Conservation (phyloP, 2,888 invertebrate species). For the Calliphora vomitoria region DNA sequence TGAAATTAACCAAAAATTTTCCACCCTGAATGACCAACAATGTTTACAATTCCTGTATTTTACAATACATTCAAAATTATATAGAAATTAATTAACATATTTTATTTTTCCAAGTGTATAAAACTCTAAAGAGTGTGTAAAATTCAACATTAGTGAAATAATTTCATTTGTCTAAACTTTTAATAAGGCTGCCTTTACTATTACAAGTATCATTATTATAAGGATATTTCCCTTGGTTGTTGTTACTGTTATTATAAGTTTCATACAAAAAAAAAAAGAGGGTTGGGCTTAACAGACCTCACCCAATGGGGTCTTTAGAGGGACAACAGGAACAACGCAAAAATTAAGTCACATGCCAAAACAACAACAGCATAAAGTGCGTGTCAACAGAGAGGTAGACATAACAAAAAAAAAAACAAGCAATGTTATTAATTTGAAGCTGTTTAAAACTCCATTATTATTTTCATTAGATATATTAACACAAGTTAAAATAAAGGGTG, state of each 20-base stretch:
- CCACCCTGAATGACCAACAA: too few relatives aligned
- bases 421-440: neutral
- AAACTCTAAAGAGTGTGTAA: neutral
- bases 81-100: too few relatives aligned
- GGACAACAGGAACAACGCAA: constrained; percentile 5
- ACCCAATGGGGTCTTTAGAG: constrained; percentile 54
- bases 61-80: too few relatives aligned
- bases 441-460: neutral
- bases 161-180: constrained; percentile 37
- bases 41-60: too few relatives aligned
- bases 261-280: neutral
- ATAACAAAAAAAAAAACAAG: neutral
- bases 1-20: too few relatives aligned
- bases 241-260: neutral
- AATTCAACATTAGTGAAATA: constrained; percentile 14
- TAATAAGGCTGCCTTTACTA: constrained; percentile 38
- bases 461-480: neutral
- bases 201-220: constrained; percentile 20
- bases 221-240: neutral
- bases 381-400: constrained; percentile 19
- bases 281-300: constrained; percentile 60
- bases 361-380: constrained; percentile 21
- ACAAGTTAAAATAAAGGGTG: neutral
- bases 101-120: constrained; percentile 9
- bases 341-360: neutral